Percentiles rank a stretch among this genome's conserved stretches.
phyloP scores from a whole-genome alignment of 2,113 vertebrate species.

The Crocuta crocuta region DNA sequence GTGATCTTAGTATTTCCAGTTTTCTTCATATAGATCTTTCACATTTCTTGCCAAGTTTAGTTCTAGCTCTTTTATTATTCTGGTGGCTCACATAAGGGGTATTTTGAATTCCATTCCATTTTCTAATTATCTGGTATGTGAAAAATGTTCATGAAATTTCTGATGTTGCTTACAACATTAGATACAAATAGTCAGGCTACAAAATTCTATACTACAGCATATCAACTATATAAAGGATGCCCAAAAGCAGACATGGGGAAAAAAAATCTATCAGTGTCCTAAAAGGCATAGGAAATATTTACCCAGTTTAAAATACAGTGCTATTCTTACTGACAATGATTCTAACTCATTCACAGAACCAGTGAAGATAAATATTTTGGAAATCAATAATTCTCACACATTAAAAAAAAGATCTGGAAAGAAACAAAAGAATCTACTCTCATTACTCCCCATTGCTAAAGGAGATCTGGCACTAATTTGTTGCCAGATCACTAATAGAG shows the following conservation, averaged over 20 bases:
- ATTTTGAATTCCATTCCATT: constrained; percentile 36
- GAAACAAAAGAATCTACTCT: neutral
- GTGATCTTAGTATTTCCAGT: neutral
- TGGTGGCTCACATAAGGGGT: neutral
- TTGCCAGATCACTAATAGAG: neutral
- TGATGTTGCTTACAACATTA: neutral
- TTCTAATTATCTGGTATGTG: constrained; percentile 45
- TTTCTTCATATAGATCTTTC: neutral
- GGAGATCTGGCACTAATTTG: neutral
- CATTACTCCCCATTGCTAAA: neutral
- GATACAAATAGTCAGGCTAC: neutral
- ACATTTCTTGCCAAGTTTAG: constrained; percentile 52
- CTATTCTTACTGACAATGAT: neutral
- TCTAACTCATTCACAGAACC: neutral
- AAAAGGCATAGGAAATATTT: neutral
- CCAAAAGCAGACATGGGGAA: neutral
- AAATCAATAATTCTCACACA: neutral
- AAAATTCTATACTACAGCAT: neutral
- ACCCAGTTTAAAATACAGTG: neutral
- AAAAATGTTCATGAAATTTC: constrained; percentile 32
- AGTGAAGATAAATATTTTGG: neutral
- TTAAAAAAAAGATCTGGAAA: neutral
- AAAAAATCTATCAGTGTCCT: neutral
- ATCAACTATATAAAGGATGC: neutral
- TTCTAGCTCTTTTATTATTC: neutral